phyloP scores from a whole-genome alignment of 2,797 vertebrate species.

The Pogoniulus pusillus region DNA sequence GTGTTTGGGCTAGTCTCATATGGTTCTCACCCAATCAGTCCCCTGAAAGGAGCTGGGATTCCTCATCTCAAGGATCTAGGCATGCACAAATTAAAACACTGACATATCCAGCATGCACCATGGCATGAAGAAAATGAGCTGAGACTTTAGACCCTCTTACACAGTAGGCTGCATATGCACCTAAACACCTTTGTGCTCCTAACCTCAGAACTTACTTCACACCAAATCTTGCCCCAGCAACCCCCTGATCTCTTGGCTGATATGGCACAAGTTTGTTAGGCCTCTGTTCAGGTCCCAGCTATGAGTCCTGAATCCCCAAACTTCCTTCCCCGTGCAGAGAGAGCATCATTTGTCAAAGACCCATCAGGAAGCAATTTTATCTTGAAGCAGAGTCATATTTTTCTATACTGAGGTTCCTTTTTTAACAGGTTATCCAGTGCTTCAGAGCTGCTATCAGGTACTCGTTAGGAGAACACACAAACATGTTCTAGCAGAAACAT shows the following conservation, averaged over 20 bases:
- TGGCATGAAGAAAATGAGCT: background rate
- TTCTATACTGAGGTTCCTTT: background rate
- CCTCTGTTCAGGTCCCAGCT: background rate
- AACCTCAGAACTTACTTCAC: background rate
- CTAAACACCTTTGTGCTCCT: background rate
- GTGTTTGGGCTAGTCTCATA: background rate
- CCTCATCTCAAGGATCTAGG: background rate
- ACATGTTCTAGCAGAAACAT: background rate
- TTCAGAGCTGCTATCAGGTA: background rate
- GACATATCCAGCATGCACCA: background rate
- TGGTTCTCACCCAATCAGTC: background rate
- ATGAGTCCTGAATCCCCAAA: background rate
- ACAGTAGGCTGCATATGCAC: background rate
- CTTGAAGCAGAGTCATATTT: background rate
- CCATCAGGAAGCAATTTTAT: background rate
- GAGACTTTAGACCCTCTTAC: constrained; percentile 50
- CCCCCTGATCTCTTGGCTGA: background rate
- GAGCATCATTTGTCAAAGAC: background rate
- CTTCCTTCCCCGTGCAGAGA: background rate
- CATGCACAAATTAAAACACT: constrained; percentile 51
- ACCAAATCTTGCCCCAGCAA: background rate
- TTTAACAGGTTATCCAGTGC: background rate
- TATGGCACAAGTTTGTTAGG: background rate
- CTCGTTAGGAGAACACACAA: background rate
- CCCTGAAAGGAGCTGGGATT: background rate